These are phyloP conservation scores for Deilephila elpenor DNA, from an alignment of 2,888 invertebrate species.

Conservation along the genomic window DNA sequence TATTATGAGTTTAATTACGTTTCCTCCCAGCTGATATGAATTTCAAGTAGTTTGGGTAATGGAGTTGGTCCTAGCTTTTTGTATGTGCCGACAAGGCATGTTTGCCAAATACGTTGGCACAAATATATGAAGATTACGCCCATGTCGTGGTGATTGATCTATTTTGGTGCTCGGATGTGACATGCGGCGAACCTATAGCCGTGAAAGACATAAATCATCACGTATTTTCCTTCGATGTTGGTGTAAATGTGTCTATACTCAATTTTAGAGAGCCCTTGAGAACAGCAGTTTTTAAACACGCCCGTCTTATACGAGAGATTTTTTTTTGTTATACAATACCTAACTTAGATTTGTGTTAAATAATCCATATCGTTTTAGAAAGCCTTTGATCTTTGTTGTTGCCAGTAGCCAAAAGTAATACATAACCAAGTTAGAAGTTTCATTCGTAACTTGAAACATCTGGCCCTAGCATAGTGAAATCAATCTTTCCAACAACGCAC, in stretches of 20 bases:
- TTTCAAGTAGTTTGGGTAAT: constrained; percentile 14
- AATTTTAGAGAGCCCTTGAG: constrained; percentile 12
- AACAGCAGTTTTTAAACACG: neutral
- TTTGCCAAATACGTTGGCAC: constrained; percentile 17
- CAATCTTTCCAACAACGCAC: too few relatives aligned
- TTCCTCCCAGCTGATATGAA: constrained; percentile 19
- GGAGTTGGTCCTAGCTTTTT: constrained; percentile 1
- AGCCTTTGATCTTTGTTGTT: too few relatives aligned
- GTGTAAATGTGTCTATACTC: constrained; percentile 10
- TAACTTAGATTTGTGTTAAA: too few relatives aligned
- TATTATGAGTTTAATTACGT: constrained; percentile 23
- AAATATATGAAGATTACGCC: constrained; percentile 19
- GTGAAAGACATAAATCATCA: constrained; percentile 20
- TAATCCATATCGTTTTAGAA: too few relatives aligned
- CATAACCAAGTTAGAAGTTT: too few relatives aligned
- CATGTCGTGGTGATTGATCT: constrained; percentile 22
- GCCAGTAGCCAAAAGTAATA: too few relatives aligned
- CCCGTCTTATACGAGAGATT: neutral
- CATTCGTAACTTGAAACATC: too few relatives aligned
- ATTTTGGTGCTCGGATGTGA: constrained; percentile 24
- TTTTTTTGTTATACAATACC: neutral
- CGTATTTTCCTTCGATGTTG: constrained; percentile 15
- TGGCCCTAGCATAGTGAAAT: too few relatives aligned
- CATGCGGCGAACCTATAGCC: constrained; percentile 21
- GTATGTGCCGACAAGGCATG: constrained; percentile 5